Conservation (phyloP, 2,888 invertebrate species). For the Drosophila rubida region DNA sequence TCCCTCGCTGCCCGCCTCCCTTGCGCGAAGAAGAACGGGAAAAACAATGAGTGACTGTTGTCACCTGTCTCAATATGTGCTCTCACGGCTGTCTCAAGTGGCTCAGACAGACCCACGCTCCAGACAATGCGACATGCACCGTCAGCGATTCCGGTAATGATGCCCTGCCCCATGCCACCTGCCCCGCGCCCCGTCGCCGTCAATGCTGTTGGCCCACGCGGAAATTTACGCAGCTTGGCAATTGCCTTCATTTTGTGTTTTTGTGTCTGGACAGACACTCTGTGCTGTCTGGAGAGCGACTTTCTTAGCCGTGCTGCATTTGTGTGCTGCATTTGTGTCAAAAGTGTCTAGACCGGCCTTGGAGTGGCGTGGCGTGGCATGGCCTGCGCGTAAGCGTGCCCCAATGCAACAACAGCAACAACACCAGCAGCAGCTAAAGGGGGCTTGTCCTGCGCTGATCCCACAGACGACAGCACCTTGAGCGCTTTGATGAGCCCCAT, state of each 20-base stretch:
- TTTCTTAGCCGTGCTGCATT: conserved; percentile 17
- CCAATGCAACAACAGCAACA: conserved; percentile 17
- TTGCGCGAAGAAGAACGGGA: conserved; percentile 5
- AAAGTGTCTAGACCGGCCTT: conserved; percentile 71
- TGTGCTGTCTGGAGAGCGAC: conserved; percentile 28
- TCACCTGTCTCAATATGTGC: conserved; percentile 78
- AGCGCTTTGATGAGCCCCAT: background rate
- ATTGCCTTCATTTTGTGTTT: conserved; percentile 65
- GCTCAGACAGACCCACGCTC: conserved; percentile 22
- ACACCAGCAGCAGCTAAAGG: background rate
- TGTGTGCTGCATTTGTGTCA: conserved; percentile 70
- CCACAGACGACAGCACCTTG: background rate
- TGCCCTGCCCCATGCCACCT: background rate
- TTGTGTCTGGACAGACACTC: conserved; percentile 23
- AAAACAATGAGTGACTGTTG: conserved; percentile 57
- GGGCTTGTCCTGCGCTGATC: conserved; percentile 29
- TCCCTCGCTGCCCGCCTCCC: background rate
- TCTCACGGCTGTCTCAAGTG: conserved; percentile 77
- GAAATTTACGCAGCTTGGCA: conserved; percentile 78
- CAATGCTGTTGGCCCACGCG: conserved; percentile 54
- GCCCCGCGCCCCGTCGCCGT: background rate
- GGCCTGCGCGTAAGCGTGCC: conserved; percentile 14
- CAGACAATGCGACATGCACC: conserved; percentile 49
- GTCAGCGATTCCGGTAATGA: conserved; percentile 28
- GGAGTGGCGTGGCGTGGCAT: conserved; percentile 29